Base-by-base conservation (phyloP, 2,888 invertebrate genomes). In the Mactromeris polynyma region DNA sequence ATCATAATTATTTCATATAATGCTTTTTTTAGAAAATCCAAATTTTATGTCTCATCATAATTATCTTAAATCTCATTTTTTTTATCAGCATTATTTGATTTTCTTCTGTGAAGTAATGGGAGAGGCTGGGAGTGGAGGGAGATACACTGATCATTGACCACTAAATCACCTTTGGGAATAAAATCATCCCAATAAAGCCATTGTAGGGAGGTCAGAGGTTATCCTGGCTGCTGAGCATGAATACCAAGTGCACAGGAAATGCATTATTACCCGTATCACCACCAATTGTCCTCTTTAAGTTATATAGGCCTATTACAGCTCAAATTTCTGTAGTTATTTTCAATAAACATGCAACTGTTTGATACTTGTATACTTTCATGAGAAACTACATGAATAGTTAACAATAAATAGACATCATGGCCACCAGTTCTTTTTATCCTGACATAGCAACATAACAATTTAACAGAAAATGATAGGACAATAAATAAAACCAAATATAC, bases 171-270 rank as follows among this genome's bases (percentile, higher is more conserved):
- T 58, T 82, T 38, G 21, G 19, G 58, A 38, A 82, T 36, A 36
- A 38, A 54, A 38, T 83, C n/a, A 21, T 82, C 54, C 81, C 73
- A 73, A 54, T 46, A 42, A 85, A 85, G 86, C 46, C 83, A 85
- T 85, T 85, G 80, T 85, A 85, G 79, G 31, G 79, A 80, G 89
- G 82, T 86, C 83, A 85, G 79, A 51, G 89, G 89, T 89, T 85
- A 86, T 40, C 40, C 46, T 9, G 73, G 77, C 54, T 78, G 82
- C 83, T 77, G 80, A 19, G 36, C 38, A 33, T 81, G 81, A 81
- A 86, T 86, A 86, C 81, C 58, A 46, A 9, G 9, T 81, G 69
- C 69, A 86, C 81, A 86, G 86, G 86, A 86, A 86, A 81, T 86
- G 86, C 81, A 86, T 64, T 40, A 80, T 81, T 73, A 80, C 31